A percentile compares a stretch with the other conserved stretches of the same genome.
phyloP scores from a whole-genome alignment of 2,797 vertebrate genomes.

The Ctenosaura bakeri region DNA sequence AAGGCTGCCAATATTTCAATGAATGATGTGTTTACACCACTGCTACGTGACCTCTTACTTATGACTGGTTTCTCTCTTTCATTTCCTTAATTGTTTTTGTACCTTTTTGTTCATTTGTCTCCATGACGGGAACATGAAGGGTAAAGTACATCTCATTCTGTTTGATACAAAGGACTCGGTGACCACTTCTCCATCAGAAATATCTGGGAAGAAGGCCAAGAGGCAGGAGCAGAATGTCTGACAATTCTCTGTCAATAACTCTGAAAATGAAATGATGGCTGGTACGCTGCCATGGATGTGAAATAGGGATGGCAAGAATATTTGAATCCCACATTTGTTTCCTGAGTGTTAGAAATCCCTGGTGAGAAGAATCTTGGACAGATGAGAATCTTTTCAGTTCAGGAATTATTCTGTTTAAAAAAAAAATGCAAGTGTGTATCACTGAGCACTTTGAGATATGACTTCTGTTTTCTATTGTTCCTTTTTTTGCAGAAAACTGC shows the following conservation, averaged over 20 bases:
- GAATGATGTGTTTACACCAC: constrained; percentile 62
- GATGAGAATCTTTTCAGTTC: too few species aligned
- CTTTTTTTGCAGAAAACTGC: too few species aligned
- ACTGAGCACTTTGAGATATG: too few species aligned
- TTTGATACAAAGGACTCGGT: constrained; percentile 10
- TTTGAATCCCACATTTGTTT: too few species aligned
- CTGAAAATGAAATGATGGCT: constrained; percentile 22
- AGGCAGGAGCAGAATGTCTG: constrained; percentile 11
- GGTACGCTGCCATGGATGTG: constrained; percentile 10
- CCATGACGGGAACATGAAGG: constrained; percentile 55
- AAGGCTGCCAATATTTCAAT: constrained; percentile 69
- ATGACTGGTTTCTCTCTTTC: constrained; percentile 62
- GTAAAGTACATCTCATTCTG: constrained; percentile 52
- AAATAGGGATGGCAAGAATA: neutral
- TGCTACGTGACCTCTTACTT: constrained; percentile 71
- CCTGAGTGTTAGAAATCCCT: too few species aligned
- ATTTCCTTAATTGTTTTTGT: constrained; percentile 54
- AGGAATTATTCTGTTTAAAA: too few species aligned
- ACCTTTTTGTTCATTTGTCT: constrained; percentile 56
- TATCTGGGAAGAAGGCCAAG: constrained; percentile 16
- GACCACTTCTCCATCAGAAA: constrained; percentile 27
- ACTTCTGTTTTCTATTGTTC: too few species aligned
- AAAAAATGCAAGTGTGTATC: too few species aligned
- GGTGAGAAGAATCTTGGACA: too few species aligned
- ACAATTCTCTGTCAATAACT: constrained; percentile 4